Conservation (phyloP, 2,113 vertebrate species). For the Aegithalos caudatus region DNA sequence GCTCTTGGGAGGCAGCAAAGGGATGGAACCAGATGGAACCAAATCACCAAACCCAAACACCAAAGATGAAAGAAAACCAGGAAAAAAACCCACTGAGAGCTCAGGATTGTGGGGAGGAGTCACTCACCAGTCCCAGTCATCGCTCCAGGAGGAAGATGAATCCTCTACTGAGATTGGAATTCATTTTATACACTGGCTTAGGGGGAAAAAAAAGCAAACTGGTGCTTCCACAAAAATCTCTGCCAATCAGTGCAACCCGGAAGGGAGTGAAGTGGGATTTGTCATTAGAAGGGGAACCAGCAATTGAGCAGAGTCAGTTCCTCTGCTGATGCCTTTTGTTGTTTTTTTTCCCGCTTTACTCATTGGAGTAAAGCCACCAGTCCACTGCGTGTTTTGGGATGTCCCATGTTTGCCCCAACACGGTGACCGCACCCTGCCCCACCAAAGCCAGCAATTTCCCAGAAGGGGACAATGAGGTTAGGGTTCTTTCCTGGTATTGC, state of each 20-base stretch:
- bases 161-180: background rate
- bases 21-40: background rate
- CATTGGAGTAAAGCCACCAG: background rate
- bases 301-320: background rate
- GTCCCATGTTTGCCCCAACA: accelerated
- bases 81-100: accelerated
- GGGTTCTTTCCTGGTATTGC: accelerated
- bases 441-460: background rate
- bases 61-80: background rate
- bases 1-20: background rate
- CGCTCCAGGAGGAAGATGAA: background rate
- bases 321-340: background rate
- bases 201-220: background rate
- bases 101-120: background rate
- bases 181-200: background rate
- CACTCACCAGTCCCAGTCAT: conserved; percentile 18
- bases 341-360: background rate
- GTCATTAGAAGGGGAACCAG: background rate
- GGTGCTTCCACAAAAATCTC: background rate
- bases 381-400: accelerated
- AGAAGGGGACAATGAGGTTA: background rate
- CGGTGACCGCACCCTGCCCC: background rate
- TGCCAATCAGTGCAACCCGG: background rate
- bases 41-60: background rate
- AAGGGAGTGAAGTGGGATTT: background rate